phyloP scores from a whole-genome alignment of 2,113 vertebrate genomes.

The Prunella himalayana region DNA sequence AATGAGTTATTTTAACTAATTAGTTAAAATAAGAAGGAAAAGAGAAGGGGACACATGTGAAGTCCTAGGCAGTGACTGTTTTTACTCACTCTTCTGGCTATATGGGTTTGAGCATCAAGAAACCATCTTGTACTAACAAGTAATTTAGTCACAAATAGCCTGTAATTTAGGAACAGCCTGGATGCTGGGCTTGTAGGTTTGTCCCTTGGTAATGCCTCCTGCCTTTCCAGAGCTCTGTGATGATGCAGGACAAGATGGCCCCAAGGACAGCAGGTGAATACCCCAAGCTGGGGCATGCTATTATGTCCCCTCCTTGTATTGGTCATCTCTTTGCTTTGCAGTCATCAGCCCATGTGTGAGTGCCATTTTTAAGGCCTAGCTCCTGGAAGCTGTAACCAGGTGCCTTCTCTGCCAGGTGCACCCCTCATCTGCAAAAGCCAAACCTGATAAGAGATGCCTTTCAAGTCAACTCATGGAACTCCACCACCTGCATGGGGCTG shows the following conservation, averaged over 20 bases:
- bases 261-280: not conserved
- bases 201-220: not conserved
- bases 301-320: rapidly evolving
- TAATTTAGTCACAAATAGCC: not conserved
- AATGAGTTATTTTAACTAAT: not conserved
- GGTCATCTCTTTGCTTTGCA: not conserved
- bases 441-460: not conserved
- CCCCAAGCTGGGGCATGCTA: no score
- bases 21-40: not conserved
- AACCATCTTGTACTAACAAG: not conserved
- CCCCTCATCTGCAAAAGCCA: not conserved
- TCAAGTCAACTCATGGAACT: not conserved
- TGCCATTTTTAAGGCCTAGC: not conserved
- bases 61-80: not conserved
- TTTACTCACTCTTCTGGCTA: not conserved
- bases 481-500: rapidly evolving
- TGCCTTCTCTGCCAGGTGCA: not conserved
- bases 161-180: not conserved
- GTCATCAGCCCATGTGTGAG: rapidly evolving
- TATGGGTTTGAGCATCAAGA: not conserved
- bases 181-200: not conserved
- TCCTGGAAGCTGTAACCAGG: not conserved
- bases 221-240: not conserved
- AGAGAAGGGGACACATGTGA: not conserved
- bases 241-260: not conserved